Conservation (phyloP, 2,888 invertebrate species). For the Troides oblongomaculatus region DNA sequence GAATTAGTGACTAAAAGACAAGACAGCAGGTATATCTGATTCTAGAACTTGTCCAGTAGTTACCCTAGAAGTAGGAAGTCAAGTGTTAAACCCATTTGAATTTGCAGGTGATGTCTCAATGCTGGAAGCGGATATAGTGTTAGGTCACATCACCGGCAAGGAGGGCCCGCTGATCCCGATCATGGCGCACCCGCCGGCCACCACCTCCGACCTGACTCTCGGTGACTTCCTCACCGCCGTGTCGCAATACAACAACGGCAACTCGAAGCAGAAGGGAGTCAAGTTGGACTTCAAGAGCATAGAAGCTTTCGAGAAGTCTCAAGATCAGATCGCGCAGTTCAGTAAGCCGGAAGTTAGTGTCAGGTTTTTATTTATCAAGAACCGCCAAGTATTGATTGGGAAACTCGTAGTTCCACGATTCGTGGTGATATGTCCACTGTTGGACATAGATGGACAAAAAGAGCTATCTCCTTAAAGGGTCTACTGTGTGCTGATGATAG, state of each 20-base stretch:
- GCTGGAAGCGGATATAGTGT: constrained; percentile 91
- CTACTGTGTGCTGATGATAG: no score
- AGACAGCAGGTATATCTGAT: no score
- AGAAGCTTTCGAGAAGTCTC: constrained; percentile 83
- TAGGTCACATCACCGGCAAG: constrained; percentile 81
- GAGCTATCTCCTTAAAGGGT: no score
- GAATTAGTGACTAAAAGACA: no score
- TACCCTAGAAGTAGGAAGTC: background rate
- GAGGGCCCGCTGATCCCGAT: constrained; percentile 82
- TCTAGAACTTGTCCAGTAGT: background rate
- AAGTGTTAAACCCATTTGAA: background rate
- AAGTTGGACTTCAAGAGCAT: constrained; percentile 94
- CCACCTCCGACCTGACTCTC: constrained; percentile 86
- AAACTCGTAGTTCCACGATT: no score
- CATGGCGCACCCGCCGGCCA: constrained; percentile 92
- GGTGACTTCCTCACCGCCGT: constrained; percentile 84
- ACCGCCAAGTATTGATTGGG: no score
- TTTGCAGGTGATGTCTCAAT: constrained; percentile 84
- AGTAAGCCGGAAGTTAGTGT: constrained; percentile 58
- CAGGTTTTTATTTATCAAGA: background rate
- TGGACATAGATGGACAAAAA: no score
- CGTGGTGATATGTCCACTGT: no score
- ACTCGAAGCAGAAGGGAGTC: constrained; percentile 83
- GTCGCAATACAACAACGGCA: constrained; percentile 69
- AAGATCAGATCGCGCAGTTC: constrained; percentile 64